Conservation (phyloP, 2,888 invertebrate genomes). For the Drosophila helvetica region DNA sequence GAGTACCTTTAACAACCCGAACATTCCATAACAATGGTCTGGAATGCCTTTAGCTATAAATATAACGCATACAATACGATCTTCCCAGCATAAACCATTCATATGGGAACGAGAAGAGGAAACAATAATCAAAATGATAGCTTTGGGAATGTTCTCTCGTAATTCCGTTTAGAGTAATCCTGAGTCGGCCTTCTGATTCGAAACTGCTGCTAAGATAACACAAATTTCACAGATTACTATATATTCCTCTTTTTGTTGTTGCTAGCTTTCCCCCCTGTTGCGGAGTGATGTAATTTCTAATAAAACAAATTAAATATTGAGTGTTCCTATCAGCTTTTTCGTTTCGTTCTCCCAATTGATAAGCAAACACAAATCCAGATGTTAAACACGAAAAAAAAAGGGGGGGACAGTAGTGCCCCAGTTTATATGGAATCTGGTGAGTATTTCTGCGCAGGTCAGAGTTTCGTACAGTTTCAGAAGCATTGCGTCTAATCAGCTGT, state of each 20-base stretch:
- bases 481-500: slow-evolving; percentile 30
- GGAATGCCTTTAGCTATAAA: slow-evolving; percentile 6
- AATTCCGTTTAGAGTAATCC: slow-evolving; percentile 2
- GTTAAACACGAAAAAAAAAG: slow-evolving; percentile 8
- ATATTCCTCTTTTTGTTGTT: background rate
- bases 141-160: background rate
- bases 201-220: background rate
- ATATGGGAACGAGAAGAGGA: background rate
- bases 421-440: slow-evolving; percentile 16
- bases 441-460: slow-evolving; percentile 18
- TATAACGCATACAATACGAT: slow-evolving; percentile 3
- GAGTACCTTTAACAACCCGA: slow-evolving; percentile 15
- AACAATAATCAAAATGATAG: background rate
- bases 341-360: slow-evolving; percentile 3
- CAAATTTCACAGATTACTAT: background rate
- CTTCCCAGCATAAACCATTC: slow-evolving; percentile 12
- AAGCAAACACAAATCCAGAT: slow-evolving; percentile 17
- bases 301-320: slow-evolving; percentile 10
- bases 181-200: background rate
- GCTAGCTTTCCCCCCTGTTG: background rate
- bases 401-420: background rate
- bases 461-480: slow-evolving; percentile 26
- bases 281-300: background rate
- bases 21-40: slow-evolving; percentile 24
- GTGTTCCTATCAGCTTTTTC: slow-evolving; percentile 9